Percentiles rank a stretch among this genome's conserved stretches.
These are phyloP conservation scores for Thelohanellus kitauei DNA, from an alignment of 30 jellyfish, hydroid and myxozoan species.

Conservation along the genomic window DNA sequence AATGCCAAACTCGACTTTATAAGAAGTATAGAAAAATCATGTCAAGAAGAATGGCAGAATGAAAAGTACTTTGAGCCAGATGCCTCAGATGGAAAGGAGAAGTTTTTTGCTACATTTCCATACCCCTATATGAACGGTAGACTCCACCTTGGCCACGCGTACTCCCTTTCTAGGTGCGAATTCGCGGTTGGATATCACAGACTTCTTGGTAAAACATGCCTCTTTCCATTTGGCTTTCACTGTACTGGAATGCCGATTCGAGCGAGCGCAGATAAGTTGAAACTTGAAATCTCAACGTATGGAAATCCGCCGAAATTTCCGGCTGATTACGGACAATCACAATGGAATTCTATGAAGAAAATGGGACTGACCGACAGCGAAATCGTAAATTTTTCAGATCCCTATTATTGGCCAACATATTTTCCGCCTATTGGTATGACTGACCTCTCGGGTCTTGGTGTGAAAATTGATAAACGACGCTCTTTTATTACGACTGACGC, in stretches of 20 bases:
- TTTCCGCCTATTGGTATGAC: constrained; percentile 53
- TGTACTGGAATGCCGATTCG: constrained; percentile 97
- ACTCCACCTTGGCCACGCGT: constrained; percentile 84
- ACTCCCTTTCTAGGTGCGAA: constrained; percentile 29
- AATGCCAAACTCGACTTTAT: neutral
- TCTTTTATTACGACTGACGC: constrained; percentile 84
- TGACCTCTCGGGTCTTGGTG: constrained; percentile 57
- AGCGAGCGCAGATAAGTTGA: constrained; percentile 93
- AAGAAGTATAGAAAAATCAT: neutral
- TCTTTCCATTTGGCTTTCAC: constrained; percentile 94
- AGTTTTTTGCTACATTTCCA: constrained; percentile 68
- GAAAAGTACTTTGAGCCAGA: neutral
- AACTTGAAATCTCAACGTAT: constrained; percentile 52
- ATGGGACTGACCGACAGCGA: constrained; percentile 45
- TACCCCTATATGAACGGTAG: constrained; percentile 96
- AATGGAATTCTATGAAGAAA: constrained; percentile 72
- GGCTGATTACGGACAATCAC: constrained; percentile 1
- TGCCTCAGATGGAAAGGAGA: constrained; percentile 9
- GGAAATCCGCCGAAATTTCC: constrained; percentile 90
- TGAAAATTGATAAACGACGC: constrained; percentile 86
- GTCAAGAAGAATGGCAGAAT: neutral
- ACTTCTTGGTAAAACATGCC: constrained; percentile 56
- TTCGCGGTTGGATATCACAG: constrained; percentile 95
- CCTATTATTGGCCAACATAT: constrained; percentile 57
- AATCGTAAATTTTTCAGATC: constrained; percentile 26